phyloP scores from a whole-genome alignment of 2,113 vertebrate genomes.

The Calidris pygmaea region DNA sequence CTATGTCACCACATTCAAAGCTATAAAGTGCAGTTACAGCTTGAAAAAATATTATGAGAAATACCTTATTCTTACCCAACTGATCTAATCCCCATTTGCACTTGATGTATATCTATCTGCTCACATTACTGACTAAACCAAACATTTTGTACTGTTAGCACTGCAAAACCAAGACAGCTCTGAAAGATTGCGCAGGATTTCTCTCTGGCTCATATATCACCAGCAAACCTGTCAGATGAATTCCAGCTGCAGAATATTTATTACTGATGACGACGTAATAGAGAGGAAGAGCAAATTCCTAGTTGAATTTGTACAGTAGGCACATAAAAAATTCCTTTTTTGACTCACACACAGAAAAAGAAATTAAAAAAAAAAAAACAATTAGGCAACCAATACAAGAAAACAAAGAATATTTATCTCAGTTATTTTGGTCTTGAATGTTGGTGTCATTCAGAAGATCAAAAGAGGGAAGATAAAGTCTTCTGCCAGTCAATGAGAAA shows the following conservation, averaged over 20 bases:
- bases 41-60: not conserved
- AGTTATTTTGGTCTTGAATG: not conserved
- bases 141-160: not conserved
- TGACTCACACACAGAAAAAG: not conserved
- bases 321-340: not conserved
- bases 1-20: constrained; percentile 20
- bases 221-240: not conserved
- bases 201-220: not conserved
- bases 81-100: not conserved
- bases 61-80: not conserved
- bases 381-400: not conserved
- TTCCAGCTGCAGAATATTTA: not conserved
- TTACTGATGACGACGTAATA: not conserved
- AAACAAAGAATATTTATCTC: not conserved
- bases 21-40: not conserved
- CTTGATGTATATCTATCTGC: not conserved
- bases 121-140: constrained; percentile 14
- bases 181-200: not conserved
- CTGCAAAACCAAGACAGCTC: not conserved
- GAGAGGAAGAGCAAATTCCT: not conserved
- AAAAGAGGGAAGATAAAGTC: not conserved
- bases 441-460: not conserved
- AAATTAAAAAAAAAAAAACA: rapidly evolving
- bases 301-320: not conserved
- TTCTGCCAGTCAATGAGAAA: not conserved